Base-by-base conservation (phyloP, 1,140 invertebrate species). In the Atta colombica region DNA sequence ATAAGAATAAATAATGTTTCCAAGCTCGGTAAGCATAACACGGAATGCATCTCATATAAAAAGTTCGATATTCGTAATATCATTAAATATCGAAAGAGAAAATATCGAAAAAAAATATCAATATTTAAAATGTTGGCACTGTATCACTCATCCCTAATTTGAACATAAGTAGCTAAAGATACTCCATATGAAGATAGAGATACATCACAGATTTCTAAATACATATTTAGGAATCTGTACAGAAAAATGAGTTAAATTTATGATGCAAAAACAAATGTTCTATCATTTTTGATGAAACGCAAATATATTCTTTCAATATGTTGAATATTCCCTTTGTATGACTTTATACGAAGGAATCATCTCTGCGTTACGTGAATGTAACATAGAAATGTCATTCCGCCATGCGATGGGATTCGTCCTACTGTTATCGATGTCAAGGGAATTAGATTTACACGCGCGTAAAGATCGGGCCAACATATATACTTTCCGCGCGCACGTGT, bases 381-480 rank as follows among this genome's bases (percentile, higher is more conserved):
- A 81, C 39, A 66, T 35, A 14, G 49, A 71, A 39, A 58, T 81
- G 51, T 58, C 53, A 74, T 74, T 74, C 60, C 74, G 25, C 28
- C 61, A 39, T 18, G 71, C n/a, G 49, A 31, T 31, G 61, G 77
- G 74, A 77, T 78, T 77, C 69, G 68, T 85, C 58, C 68, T 82
- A 55, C 55, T 68, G 69, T 82, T 74, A 87, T 87, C 65, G 80
- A 55, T 71, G 80, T 84, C 86, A 49, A 72, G 69, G 80, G 68
- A 84, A 87, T 87, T 84, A 87, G 78, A 87, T 87, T 87, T 87
- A 87, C 69, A 58, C 80, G 39, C 78, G 60, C 86, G 80, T 87
- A 74, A 84, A 86, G 88, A 75, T 87, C 75, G 71, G 58, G 31
- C 77, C 82, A 85, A 81, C 82, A 77, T 45, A 45, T 10, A 45